Evolutionary conservation across 2,797 vertebrate species (phyloP).

Genomic region (Eulemur coronatus): DNA sequence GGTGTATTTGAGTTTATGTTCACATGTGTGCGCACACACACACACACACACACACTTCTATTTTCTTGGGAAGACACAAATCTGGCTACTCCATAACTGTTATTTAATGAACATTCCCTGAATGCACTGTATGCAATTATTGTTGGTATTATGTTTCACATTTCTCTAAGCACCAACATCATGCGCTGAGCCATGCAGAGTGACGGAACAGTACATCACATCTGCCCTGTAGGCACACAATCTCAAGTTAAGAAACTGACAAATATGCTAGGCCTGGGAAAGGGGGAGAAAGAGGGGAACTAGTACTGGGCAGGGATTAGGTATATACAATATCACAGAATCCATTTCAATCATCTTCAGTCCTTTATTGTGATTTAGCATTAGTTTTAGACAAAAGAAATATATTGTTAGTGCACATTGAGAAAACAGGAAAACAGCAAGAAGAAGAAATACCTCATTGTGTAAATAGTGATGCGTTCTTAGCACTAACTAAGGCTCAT

Average conservation of each 20-base stretch:
- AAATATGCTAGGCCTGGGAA: background rate
- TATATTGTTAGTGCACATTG: background rate
- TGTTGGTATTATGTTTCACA: background rate
- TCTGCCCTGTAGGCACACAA: background rate
- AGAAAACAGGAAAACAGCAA: background rate
- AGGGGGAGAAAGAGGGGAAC: background rate
- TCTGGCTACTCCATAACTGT: background rate
- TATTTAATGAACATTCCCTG: slow-evolving; percentile 31
- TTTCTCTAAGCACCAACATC: background rate
- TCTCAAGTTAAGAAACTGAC: slow-evolving; percentile 34
- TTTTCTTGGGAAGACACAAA: background rate
- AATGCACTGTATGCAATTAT: slow-evolving; percentile 13
- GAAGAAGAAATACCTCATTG: background rate
- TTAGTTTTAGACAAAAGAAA: slow-evolving; percentile 25
- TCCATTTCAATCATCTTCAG: background rate
- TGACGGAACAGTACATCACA: background rate
- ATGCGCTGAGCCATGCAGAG: background rate
- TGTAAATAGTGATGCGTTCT: background rate
- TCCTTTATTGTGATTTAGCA: background rate
- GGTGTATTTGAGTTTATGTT: background rate
- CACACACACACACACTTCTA: background rate
- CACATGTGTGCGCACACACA: background rate
- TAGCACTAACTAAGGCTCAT: background rate
- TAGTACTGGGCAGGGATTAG: background rate
- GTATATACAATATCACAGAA: background rate